Base-by-base conservation (phyloP, 1,140 invertebrate species). In the Limonius californicus region DNA sequence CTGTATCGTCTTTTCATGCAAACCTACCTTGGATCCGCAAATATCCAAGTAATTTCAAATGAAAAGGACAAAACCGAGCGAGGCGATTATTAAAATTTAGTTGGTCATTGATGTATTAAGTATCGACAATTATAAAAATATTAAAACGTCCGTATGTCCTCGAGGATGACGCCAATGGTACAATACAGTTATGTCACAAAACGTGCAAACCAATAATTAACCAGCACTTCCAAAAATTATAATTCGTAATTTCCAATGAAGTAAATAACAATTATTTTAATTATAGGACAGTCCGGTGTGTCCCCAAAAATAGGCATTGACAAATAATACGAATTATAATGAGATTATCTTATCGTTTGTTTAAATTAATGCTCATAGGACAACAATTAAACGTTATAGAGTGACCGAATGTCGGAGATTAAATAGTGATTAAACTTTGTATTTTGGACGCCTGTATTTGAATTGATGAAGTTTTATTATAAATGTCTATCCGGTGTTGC, bases 401-500 rank as follows among this genome's bases (percentile, higher is more conserved):
- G 14, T 27, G 23, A 39, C 16, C 3, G 14, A 50, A 50, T 18
- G 9, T 6, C 2, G 14, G 15, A 50, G 16, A 50, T 50, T 50
- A 50, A 50, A 50, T 50, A 19, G 45, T 50, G 45, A 50, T 50
- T 50, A 50, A 50, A 50, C 45, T 50, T 50, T 50, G 45, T 50
- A 50, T 50, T 50, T 50, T 50, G 45, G 45, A 50, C 45, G 45
- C 2, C 12, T 16, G 16, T 50, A 21, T 50, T 50, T 50, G 45
- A 21, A 50, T 50, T 50, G 45, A 50, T 50, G 45, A 50, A 50
- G 45, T 50, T 50, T 50, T 50, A 50, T 50, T 50, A 50, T 50
- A 19, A 50, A 50, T 19, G 16, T 50, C 45, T 50, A 50, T 50
- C 45, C 45, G 45, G 45, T 50, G 45, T 50, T 50, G 16, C 45